Conservation (phyloP, 2,888 invertebrate genomes). For the Opisthograptis luteolata region DNA sequence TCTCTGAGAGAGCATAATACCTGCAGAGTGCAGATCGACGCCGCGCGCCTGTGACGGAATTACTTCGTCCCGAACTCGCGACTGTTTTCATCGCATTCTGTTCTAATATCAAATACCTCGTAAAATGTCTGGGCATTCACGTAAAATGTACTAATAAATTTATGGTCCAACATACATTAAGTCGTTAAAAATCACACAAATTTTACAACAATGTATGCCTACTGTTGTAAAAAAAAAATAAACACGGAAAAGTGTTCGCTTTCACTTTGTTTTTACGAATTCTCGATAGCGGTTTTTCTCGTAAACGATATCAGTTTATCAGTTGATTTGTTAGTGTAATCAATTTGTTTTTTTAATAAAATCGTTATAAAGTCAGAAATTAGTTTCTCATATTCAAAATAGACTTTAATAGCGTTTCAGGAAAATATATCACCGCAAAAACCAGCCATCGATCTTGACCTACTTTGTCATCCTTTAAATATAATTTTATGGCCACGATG, state of each 20-base stretch:
- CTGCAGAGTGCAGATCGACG: conserved; percentile 38
- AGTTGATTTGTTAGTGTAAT: not conserved
- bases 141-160: conserved; percentile 71
- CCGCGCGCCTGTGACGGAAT: conserved; percentile 47
- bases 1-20: too few relatives aligned
- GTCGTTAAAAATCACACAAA: conserved; percentile 68
- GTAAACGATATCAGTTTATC: too few relatives aligned
- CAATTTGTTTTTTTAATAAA: not conserved
- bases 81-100: conserved; percentile 64
- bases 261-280: conserved; percentile 7
- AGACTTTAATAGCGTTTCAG: not conserved
- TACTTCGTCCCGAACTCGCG: conserved; percentile 39
- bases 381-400: not conserved
- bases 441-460: conserved; percentile 2
- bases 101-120: conserved; percentile 72
- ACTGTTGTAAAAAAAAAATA: conserved; percentile 45
- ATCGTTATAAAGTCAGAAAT: not conserved
- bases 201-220: conserved; percentile 54
- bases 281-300: not conserved
- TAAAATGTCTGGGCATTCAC: conserved; percentile 74
- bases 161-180: conserved; percentile 62
- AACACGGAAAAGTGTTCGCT: conserved; percentile 20
- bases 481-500: not conserved
- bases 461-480: conserved; percentile 2
- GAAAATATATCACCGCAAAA: not conserved